phyloP scores from a whole-genome alignment of 2,888 invertebrate genomes.

The Scaptomyza cyrtandrae region DNA sequence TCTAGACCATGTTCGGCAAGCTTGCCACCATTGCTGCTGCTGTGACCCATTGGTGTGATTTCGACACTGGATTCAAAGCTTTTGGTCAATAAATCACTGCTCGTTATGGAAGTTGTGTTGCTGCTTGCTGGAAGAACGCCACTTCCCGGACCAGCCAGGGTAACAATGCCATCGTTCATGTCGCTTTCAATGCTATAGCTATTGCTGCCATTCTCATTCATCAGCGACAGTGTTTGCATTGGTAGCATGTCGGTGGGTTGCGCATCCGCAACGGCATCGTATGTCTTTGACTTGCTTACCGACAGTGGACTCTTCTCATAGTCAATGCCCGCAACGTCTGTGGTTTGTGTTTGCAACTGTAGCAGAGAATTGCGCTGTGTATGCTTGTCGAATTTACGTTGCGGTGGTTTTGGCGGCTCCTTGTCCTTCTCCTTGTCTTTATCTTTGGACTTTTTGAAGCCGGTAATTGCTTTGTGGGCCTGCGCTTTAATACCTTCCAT shows the following conservation, averaged over 20 bases:
- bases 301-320: constrained; percentile 70
- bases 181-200: constrained; percentile 82
- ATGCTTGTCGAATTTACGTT: constrained; percentile 83
- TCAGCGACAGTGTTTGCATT: constrained; percentile 79
- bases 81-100: constrained; percentile 81
- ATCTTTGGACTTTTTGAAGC: constrained; percentile 84
- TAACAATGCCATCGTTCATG: constrained; percentile 75
- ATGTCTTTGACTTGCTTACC: constrained; percentile 63
- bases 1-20: constrained; percentile 62
- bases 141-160: constrained; percentile 28
- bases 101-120: constrained; percentile 78
- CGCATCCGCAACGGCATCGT: constrained; percentile 65
- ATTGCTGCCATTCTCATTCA: constrained; percentile 82
- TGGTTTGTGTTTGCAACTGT: constrained; percentile 74
- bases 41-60: constrained; percentile 68
- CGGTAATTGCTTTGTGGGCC: constrained; percentile 84
- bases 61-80: constrained; percentile 82
- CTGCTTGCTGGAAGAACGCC: constrained; percentile 56
- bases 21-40: constrained; percentile 69
- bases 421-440: constrained; percentile 82
- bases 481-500: constrained; percentile 84
- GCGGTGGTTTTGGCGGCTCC: constrained; percentile 82
- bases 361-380: constrained; percentile 81
- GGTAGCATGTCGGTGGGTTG: constrained; percentile 80
- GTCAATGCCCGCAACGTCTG: constrained; percentile 59